phyloP scores from a whole-genome alignment of 2,888 invertebrate species.

The Gerris lacustris region DNA sequence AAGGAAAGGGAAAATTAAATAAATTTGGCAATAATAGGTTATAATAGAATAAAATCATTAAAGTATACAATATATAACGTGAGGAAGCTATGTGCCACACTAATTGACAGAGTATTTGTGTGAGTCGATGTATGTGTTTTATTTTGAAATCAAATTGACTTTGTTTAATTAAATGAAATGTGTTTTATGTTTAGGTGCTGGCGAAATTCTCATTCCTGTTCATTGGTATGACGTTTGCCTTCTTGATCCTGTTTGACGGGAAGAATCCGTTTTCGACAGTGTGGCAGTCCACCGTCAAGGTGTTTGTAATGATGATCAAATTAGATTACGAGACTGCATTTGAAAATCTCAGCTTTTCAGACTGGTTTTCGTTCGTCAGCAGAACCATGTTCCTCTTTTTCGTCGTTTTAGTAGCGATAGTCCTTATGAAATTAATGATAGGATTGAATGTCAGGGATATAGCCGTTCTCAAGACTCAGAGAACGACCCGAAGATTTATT shows the following conservation, averaged over 20 bases:
- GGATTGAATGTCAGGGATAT: slow-evolving; percentile 50
- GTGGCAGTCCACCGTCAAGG: slow-evolving; percentile 44
- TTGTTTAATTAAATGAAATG: not conserved
- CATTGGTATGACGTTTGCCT: slow-evolving; percentile 45
- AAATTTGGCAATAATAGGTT: too few species aligned
- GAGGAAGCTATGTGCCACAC: too few species aligned
- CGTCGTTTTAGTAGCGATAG: slow-evolving; percentile 44
- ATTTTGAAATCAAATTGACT: too few species aligned
- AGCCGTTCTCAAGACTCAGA: slow-evolving; percentile 44
- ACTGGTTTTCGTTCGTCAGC: slow-evolving; percentile 36
- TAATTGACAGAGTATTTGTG: too few species aligned
- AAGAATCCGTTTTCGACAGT: slow-evolving; percentile 43
- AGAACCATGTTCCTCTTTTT: slow-evolving; percentile 44
- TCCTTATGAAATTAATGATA: slow-evolving; percentile 48
- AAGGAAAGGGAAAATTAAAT: too few species aligned
- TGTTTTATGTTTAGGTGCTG: slow-evolving; percentile 40
- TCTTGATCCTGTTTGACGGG: slow-evolving; percentile 45
- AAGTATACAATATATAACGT: too few species aligned
- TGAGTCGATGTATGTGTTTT: too few species aligned
- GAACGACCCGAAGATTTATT: slow-evolving; percentile 43
- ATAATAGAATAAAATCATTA: too few species aligned
- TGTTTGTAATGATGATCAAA: slow-evolving; percentile 49
- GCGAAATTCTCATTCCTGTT: slow-evolving; percentile 40
- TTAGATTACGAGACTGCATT: slow-evolving; percentile 44
- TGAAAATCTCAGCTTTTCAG: slow-evolving; percentile 34